Evolutionary conservation across 2,797 vertebrate species (phyloP), one percentile per base, ranked within the genome.

Genomic region (Schizothorax lantsangensis): DNA sequence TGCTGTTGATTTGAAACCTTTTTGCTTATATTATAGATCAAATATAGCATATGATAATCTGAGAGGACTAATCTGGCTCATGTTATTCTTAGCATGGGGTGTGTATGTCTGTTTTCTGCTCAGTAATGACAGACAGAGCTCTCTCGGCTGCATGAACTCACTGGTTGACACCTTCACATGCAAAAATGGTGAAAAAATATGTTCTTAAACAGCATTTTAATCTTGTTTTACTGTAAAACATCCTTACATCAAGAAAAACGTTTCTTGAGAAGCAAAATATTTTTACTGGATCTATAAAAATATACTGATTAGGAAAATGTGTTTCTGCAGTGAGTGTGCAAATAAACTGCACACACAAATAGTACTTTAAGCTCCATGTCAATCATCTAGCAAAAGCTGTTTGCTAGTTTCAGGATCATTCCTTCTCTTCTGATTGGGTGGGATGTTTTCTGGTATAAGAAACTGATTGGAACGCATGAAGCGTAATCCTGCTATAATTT

Each of bases 81-180:
- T 87, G 86, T 79, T 78, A 78, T 83, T 83, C 59, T 87, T 71
- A 47, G 81, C 52, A 83, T 83, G 81, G 86, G 81, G 81, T 83
- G 74, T 83, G 64, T 72, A 30, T 83, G 36, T 83, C 36, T 62
- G 74, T 64, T 26, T 62, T 45, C n/a, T 79, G 84, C 84, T 59
- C 47, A 79, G 64, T 71, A 59, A 81, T 40, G 84, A 86, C 78
- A 86, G 84, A 74, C 68, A 40, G 77, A 49, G 30, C 38, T 80
- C 66, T 72, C 75, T 79, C 8, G 52, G 40, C 84, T 78, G 14
- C 33, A 5, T 21, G 69, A 79, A 81, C 78, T 83, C 75, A 66
- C 69, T 75, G 57, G 40, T 84, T 81, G 21, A 71, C 75, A 82
- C 84, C 54, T 57, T 45, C 64, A 72, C 73, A 30, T 30, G 12